Conservation (phyloP, 2,797 vertebrate species). For the Protonibea diacanthus region DNA sequence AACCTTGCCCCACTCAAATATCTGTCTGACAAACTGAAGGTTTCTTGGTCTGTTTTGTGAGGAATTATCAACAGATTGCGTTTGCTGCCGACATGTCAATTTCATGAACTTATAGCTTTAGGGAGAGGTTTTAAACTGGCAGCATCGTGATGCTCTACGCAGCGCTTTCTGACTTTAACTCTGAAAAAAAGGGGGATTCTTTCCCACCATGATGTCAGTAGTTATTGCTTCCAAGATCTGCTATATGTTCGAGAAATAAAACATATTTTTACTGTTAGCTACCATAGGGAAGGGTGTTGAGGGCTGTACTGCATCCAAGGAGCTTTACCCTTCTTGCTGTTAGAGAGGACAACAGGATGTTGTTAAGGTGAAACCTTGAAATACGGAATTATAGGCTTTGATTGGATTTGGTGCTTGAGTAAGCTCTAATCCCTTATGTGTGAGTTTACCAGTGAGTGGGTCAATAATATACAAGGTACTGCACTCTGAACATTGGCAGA, state of each 20-base stretch:
- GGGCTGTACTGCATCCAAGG: not conserved
- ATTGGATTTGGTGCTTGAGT: constrained; percentile 21
- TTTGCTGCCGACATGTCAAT: not conserved
- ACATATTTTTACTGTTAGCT: not conserved
- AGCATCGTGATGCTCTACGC: not conserved
- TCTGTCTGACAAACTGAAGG: constrained; percentile 13
- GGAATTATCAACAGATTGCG: not conserved
- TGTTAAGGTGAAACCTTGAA: constrained; percentile 30
- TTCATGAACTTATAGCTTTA: not conserved
- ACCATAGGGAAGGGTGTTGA: not conserved
- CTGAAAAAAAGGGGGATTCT: not conserved
- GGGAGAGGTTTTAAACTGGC: not conserved
- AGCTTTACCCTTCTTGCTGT: not conserved
- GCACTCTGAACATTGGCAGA: not conserved
- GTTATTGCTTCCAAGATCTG: not conserved
- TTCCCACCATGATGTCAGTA: not conserved
- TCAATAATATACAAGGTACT: constrained; percentile 9
- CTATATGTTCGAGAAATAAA: not conserved
- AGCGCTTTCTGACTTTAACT: not conserved
- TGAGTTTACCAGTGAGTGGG: not conserved
- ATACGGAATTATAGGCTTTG: constrained; percentile 35
- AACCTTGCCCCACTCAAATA: constrained; percentile 39
- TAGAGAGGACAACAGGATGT: not conserved
- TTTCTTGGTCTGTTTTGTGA: constrained; percentile 4
- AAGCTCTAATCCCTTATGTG: constrained; percentile 12